Conservation (phyloP, 1,140 invertebrate species). For the Drosophila rufa region DNA sequence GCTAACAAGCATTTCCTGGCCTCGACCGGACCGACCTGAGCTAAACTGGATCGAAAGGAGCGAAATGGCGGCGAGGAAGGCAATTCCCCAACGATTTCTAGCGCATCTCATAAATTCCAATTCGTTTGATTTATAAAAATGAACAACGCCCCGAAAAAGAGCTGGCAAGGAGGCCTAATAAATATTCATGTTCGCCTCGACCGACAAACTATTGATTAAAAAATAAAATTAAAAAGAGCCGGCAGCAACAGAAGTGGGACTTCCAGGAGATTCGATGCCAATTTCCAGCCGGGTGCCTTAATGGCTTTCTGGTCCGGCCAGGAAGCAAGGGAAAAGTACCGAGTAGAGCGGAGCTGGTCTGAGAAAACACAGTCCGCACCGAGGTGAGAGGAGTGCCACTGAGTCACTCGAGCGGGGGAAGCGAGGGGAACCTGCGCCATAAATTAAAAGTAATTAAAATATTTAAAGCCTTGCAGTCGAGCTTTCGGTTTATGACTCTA, state of each 20-base stretch:
- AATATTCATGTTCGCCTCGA: slow-evolving; percentile 66
- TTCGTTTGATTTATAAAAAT: slow-evolving; percentile 75
- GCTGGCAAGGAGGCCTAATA: slow-evolving; percentile 52
- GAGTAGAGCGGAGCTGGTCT: slow-evolving; percentile 7
- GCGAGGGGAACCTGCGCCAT: slow-evolving; percentile 45
- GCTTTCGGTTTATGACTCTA: slow-evolving; percentile 62
- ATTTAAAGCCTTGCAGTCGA: slow-evolving; percentile 63
- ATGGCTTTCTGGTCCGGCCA: slow-evolving; percentile 23
- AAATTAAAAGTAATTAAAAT: slow-evolving; percentile 79
- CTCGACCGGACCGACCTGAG: not conserved
- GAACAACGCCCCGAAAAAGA: slow-evolving; percentile 65
- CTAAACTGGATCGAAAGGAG: slow-evolving; percentile 23
- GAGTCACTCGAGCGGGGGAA: slow-evolving; percentile 20
- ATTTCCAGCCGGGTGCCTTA: slow-evolving; percentile 40
- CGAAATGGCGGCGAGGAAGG: not conserved
- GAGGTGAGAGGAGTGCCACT: slow-evolving; percentile 5
- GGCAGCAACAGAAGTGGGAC: slow-evolving; percentile 28
- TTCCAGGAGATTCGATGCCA: slow-evolving; percentile 39
- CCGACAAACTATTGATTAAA: slow-evolving; percentile 53
- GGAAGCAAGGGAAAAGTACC: slow-evolving; percentile 28
- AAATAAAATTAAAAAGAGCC: slow-evolving; percentile 34
- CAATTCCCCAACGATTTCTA: slow-evolving; percentile 27
- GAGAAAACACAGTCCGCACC: slow-evolving; percentile 3
- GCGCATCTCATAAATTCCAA: slow-evolving; percentile 41
- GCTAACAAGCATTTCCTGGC: slow-evolving; percentile 61